phyloP scores from a whole-genome alignment of 2,113 vertebrate species.

The Limnothrissa miodon region DNA sequence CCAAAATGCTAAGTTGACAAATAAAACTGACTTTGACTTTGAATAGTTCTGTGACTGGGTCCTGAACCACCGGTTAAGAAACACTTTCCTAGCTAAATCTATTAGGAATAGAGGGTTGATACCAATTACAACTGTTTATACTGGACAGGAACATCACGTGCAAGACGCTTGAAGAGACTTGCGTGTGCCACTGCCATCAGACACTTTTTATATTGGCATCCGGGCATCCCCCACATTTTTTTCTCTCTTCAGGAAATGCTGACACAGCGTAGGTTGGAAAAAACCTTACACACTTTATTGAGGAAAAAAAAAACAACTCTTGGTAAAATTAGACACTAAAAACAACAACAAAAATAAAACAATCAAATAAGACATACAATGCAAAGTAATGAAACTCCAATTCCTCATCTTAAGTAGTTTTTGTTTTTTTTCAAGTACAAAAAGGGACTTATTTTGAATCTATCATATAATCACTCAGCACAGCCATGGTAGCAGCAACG shows the following conservation, averaged over 20 bases:
- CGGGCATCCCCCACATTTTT: background rate
- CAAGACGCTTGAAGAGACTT: no score
- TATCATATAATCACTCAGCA: conserved; percentile 5
- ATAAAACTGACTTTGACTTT: no score
- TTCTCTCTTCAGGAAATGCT: background rate
- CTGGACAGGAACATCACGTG: no score
- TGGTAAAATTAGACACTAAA: background rate
- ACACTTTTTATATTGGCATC: no score
- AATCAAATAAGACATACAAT: background rate
- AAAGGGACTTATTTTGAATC: background rate
- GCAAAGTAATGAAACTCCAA: conserved; percentile 1
- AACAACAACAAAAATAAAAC: background rate
- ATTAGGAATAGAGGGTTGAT: no score
- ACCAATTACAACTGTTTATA: no score
- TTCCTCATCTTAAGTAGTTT: conserved; percentile 1
- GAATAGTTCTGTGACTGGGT: no score
- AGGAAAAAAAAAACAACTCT: background rate
- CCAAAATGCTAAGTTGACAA: no score
- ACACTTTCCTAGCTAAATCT: no score
- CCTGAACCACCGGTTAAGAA: no score
- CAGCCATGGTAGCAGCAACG: conserved; percentile 46
- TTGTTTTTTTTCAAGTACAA: conserved; percentile 74
- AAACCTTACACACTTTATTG: conserved; percentile 6
- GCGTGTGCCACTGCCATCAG: no score
- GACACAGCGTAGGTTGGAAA: background rate